phyloP scores from a whole-genome alignment of 2,888 invertebrate species.

The Drosophila mettleri region DNA sequence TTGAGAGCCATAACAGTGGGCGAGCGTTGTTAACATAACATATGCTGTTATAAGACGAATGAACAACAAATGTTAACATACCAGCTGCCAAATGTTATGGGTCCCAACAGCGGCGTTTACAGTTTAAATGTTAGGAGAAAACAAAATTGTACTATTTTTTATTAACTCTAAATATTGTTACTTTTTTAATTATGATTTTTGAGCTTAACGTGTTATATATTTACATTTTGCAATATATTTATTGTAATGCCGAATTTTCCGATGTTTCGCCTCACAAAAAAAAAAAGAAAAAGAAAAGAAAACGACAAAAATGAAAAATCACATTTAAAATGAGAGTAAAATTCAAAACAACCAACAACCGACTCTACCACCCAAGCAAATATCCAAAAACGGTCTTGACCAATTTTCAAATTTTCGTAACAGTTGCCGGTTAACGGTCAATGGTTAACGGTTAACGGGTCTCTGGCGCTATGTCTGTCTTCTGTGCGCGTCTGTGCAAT shows the following conservation, averaged over 20 bases:
- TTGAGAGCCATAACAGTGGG: conserved; percentile 40
- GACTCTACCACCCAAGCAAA: conserved; percentile 43
- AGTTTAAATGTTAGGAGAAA: conserved; percentile 25
- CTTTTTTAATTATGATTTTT: conserved; percentile 76
- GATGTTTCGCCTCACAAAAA: conserved; percentile 85
- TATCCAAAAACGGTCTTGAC: conserved; percentile 54
- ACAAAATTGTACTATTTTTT: conserved; percentile 42
- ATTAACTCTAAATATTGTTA: conserved; percentile 68
- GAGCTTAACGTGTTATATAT: conserved; percentile 58
- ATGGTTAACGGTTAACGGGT: conserved; percentile 13
- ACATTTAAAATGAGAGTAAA: conserved; percentile 33
- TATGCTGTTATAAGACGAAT: background rate
- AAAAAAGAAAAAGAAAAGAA: conserved; percentile 25
- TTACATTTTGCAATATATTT: conserved; percentile 56
- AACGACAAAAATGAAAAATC: conserved; percentile 13
- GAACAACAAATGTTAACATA: conserved; percentile 6
- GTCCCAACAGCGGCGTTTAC: conserved; percentile 13
- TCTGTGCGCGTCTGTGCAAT: conserved; percentile 31
- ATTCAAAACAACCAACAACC: conserved; percentile 39
- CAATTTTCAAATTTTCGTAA: conserved; percentile 42
- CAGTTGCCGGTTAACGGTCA: conserved; percentile 25
- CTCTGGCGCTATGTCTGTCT: conserved; percentile 29
- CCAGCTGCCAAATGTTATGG: conserved; percentile 34
- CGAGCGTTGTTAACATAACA: conserved; percentile 21
- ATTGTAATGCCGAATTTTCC: conserved; percentile 86